phyloP scores from a whole-genome alignment of 2,888 invertebrate species.

The Gryllus longicercus region DNA sequence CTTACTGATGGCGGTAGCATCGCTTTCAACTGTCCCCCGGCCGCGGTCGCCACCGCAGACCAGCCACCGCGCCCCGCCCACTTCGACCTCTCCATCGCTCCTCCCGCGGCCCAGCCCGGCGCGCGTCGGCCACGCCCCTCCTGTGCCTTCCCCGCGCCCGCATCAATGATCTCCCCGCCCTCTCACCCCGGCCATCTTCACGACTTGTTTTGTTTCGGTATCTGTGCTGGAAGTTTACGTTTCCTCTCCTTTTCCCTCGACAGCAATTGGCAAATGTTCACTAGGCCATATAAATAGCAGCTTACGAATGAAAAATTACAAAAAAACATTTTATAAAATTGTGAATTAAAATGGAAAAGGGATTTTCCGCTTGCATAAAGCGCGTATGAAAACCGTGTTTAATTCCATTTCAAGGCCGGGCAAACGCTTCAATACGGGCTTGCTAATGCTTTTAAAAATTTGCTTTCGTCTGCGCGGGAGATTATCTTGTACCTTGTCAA shows the following conservation, averaged over 20 bases:
- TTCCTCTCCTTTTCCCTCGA: not conserved
- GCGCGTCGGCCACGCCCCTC: not conserved
- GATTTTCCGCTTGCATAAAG: constrained; percentile 2
- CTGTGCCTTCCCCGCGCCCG: not conserved
- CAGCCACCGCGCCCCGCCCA: not conserved
- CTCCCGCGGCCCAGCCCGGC: not conserved
- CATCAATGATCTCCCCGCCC: too few relatives aligned
- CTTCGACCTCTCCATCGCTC: not conserved
- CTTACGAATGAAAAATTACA: constrained; percentile 11
- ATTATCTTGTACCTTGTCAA: constrained; percentile 17
- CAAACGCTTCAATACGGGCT: not conserved
- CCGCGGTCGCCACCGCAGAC: not conserved
- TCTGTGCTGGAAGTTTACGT: not conserved
- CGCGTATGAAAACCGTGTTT: constrained; percentile 2
- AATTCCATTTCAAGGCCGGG: constrained; percentile 8
- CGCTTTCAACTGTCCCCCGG: not conserved
- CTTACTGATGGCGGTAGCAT: not conserved
- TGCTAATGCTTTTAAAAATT: constrained; percentile 10
- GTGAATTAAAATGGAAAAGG: constrained; percentile 4
- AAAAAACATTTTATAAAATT: not conserved
- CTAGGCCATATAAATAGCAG: not conserved
- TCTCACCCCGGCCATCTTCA: too few relatives aligned
- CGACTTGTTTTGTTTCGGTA: not conserved
- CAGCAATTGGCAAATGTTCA: not conserved
- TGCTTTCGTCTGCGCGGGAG: constrained; percentile 11